Conservation (phyloP, 92 coral and sea anemone genomes). For the Epizoanthus stellaris region DNA sequence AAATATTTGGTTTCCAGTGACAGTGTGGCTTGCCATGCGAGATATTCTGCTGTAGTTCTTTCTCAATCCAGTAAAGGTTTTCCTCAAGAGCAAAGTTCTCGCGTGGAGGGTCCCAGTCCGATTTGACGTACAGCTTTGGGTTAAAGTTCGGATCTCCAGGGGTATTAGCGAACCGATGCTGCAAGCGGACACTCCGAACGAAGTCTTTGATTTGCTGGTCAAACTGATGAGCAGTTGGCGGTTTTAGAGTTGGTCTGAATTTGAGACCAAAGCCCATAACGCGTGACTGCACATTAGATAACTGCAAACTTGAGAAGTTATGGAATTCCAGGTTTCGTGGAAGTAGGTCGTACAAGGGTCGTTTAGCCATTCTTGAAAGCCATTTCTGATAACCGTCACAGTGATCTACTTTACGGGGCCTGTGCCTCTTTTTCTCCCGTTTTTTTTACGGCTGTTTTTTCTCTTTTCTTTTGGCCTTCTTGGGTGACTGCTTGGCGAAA, state of each 20-base stretch:
- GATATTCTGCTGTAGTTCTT: too few relatives aligned
- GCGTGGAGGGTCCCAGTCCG: too few relatives aligned
- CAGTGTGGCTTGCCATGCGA: too few relatives aligned
- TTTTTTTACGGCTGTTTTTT: neutral
- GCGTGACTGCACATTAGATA: conserved; percentile 12
- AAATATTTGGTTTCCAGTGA: too few relatives aligned
- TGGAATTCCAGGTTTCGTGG: conserved; percentile 24
- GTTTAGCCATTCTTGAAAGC: conserved; percentile 15
- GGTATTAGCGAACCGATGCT: neutral
- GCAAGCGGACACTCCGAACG: conserved; percentile 9
- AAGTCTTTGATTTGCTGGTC: conserved; percentile 11
- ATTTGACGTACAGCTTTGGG: conserved; percentile 19
- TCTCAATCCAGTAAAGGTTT: too few relatives aligned
- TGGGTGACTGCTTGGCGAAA: neutral
- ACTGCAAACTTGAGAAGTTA: conserved; percentile 28
- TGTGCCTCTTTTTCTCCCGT: conserved; percentile 12
- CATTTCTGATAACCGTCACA: conserved; percentile 10
- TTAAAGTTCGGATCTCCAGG: conserved; percentile 2
- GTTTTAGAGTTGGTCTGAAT: conserved; percentile 31
- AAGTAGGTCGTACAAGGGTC: conserved; percentile 29
- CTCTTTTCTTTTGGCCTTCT: neutral
- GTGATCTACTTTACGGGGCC: conserved; percentile 14
- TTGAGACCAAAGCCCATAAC: conserved; percentile 12
- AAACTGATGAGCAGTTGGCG: neutral
- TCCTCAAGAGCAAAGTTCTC: too few relatives aligned